Conservation (phyloP, 1,140 invertebrate genomes). For the Calosoma granatense region DNA sequence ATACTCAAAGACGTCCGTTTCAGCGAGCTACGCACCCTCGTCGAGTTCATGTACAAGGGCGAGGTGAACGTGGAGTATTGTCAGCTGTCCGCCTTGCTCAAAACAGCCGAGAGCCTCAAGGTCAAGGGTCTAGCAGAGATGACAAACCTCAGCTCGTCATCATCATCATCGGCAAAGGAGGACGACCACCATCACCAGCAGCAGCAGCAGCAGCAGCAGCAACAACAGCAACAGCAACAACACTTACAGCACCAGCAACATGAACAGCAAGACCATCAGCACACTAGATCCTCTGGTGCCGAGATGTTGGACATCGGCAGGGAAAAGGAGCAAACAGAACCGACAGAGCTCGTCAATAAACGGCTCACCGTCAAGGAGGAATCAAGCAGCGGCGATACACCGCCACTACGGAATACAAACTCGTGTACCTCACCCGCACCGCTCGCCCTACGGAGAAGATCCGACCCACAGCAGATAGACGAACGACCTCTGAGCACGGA, state of each 20-base stretch:
- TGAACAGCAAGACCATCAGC: neutral
- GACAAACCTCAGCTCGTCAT: conserved; percentile 58
- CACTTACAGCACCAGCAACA: conserved; percentile 22
- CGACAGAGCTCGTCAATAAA: conserved; percentile 29
- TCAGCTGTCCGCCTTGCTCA: conserved; percentile 79
- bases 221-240: conserved; percentile 26
- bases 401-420: conserved; percentile 27
- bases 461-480: conserved; percentile 18
- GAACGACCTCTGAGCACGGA: conserved; percentile 19
- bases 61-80: conserved; percentile 91
- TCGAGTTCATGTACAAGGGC: conserved; percentile 95
- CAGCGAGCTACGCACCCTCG: conserved; percentile 76
- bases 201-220: conserved; percentile 16
- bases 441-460: conserved; percentile 8
- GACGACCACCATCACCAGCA: neutral
- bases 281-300: conserved; percentile 18
- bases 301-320: conserved; percentile 24
- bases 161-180: no score
- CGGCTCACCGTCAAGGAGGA: conserved; percentile 17
- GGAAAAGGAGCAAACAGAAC: conserved; percentile 31
- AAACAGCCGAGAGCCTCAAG: conserved; percentile 87
- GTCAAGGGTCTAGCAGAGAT: conserved; percentile 80
- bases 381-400: conserved; percentile 16
- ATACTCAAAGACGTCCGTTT: conserved; percentile 89
- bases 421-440: conserved; percentile 14